phyloP scores from a whole-genome alignment of 2,113 vertebrate genomes.

The Cavia porcellus region DNA sequence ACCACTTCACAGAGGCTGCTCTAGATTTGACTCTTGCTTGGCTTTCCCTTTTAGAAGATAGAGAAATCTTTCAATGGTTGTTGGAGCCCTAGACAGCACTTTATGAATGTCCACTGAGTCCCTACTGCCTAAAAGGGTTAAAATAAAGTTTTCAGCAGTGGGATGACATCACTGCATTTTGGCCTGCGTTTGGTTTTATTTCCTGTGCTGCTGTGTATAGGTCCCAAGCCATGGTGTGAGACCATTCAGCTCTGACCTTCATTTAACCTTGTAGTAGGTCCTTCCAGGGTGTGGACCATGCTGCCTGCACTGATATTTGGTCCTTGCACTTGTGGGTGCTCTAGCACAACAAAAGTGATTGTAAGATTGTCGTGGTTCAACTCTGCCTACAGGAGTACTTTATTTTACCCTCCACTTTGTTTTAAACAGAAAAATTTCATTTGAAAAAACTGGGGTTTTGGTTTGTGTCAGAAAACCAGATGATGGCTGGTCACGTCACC shows the following conservation, averaged over 20 bases:
- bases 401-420: background rate
- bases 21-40: background rate
- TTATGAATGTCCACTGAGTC: fast-evolving
- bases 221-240: background rate
- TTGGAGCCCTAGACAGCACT: background rate
- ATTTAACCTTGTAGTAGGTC: fast-evolving
- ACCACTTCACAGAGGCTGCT: background rate
- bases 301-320: background rate
- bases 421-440: background rate
- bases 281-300: background rate
- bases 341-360: background rate
- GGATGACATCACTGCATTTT: background rate
- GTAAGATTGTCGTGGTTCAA: background rate
- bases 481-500: too few species aligned
- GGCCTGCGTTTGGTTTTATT: background rate
- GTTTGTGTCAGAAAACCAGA: background rate
- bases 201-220: background rate
- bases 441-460: background rate
- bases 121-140: background rate
- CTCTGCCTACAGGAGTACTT: background rate
- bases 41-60: background rate
- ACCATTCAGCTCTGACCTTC: background rate
- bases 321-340: background rate
- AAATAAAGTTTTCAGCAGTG: background rate
- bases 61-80: background rate